Percentiles rank a stretch among this genome's conserved stretches.
phyloP scores from a whole-genome alignment of 2,113 vertebrate genomes.

The Eptatretus burgeri region DNA sequence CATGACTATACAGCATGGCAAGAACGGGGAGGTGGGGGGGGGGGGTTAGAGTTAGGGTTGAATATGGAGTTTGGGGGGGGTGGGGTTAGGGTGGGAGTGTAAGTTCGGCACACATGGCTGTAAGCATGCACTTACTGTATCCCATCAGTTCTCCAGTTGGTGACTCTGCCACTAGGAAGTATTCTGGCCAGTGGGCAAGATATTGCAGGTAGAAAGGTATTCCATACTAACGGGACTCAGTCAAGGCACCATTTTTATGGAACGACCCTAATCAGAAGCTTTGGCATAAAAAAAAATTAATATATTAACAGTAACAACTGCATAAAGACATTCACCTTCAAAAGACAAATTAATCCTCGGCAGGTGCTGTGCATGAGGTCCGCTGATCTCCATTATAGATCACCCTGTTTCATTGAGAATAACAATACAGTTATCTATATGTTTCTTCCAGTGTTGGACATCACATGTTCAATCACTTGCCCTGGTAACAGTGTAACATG shows the following conservation, averaged over 20 bases:
- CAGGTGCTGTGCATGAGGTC: no score
- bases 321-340: no score
- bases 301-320: no score
- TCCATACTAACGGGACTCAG: constrained; percentile 29
- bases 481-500: no score
- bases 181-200: constrained; percentile 84
- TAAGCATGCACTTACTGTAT: constrained; percentile 35
- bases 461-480: no score
- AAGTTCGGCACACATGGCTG: not conserved
- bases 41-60: fast-evolving
- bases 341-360: no score
- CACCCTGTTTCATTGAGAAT: no score
- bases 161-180: constrained; percentile 75
- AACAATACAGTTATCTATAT: no score
- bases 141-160: constrained; percentile 83
- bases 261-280: not conserved
- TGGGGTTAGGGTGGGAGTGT: not conserved
- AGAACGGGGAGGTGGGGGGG: fast-evolving
- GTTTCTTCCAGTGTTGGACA: no score
- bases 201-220: constrained; percentile 88
- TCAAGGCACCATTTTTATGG: constrained; percentile 3
- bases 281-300: constrained; percentile 7
- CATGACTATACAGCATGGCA: constrained; percentile 31
- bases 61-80: not conserved
- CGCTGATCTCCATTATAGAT: no score